phyloP scores from a whole-genome alignment of 2,797 vertebrate species.

The Sebastes dallii region DNA sequence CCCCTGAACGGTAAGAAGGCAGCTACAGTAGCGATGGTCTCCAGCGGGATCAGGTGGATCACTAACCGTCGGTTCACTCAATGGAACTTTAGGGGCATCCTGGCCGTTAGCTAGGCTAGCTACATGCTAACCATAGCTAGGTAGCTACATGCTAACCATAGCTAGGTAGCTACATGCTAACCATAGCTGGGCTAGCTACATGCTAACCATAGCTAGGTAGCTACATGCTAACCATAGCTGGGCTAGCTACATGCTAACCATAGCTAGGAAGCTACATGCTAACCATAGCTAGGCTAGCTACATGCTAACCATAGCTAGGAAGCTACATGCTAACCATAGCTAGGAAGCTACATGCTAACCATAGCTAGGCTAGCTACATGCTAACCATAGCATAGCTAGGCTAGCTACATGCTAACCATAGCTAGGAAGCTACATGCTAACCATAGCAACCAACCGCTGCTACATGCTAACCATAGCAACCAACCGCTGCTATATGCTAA shows the following conservation, averaged over 20 bases:
- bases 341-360: too few relatives aligned
- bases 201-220: too few relatives aligned
- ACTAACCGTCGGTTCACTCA: slow-evolving; percentile 70
- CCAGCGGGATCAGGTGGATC: slow-evolving; percentile 77
- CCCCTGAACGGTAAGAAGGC: slow-evolving; percentile 64
- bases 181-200: too few relatives aligned
- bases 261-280: neutral
- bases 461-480: slow-evolving; percentile 49
- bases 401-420: too few relatives aligned
- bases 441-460: too few relatives aligned
- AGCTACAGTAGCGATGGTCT: slow-evolving; percentile 14
- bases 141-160: too few relatives aligned
- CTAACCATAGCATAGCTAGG: too few relatives aligned
- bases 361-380: too few relatives aligned
- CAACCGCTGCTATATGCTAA: slow-evolving; percentile 58
- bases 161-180: neutral
- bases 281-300: slow-evolving; percentile 42
- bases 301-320: neutral
- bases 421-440: neutral
- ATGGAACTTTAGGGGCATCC: slow-evolving; percentile 55
- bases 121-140: too few relatives aligned
- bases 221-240: slow-evolving; percentile 20
- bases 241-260: slow-evolving; percentile 10
- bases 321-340: slow-evolving; percentile 31
- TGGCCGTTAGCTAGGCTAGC: slow-evolving; percentile 58